Base-by-base conservation (phyloP, 2,797 vertebrate species). In the Melanotaenia pygmaea region DNA sequence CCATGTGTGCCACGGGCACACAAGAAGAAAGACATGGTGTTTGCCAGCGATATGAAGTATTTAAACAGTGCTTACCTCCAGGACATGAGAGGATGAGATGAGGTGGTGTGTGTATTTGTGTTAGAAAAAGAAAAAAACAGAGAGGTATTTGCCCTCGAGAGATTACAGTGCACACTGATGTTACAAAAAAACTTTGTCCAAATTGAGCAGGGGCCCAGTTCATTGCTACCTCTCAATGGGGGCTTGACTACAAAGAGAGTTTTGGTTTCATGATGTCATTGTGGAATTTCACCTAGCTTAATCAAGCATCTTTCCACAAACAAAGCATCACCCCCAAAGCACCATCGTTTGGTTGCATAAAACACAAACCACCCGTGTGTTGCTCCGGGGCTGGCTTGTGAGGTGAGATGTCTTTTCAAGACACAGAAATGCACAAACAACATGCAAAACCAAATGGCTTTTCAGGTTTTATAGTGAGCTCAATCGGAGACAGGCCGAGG, bases 221-320 rank as follows among this genome's bases (percentile, higher is more conserved):
- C 62, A 56, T 2, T 1, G 43, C 24, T 26, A 47, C 62, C 59
- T 59, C 45, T 82, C 67, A 64, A 11, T 66, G 72, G 76, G 72
- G 64, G 59, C 35, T 73, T 40, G 67, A 67, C 77, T 70, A 80
- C 85, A 88, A 80, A 75, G 80, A 34, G 75, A 70, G 77, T 80
- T 86, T 88, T 85, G 81, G 87, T 91, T 86, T 89, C 80, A 88
- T 92, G 89, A 93, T 78, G 91, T 92, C 89, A 91, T 59, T 61
- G 51, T 81, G 83, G 84, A 86, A 84, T 88, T 84, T 86, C 75
- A 83, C 79, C 72, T 64, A 11, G 7, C 11, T 11, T 62, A 75
- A 77, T 82, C 72, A 67, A 81, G 74, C 51, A 63, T 77, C 71
- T 60, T 67, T 70, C 30, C 3, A 4, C 63, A 74, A 71, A 81